Conservation (phyloP, 35 echinoderm and acorn worm species). For the Apostichopus japonicus region DNA sequence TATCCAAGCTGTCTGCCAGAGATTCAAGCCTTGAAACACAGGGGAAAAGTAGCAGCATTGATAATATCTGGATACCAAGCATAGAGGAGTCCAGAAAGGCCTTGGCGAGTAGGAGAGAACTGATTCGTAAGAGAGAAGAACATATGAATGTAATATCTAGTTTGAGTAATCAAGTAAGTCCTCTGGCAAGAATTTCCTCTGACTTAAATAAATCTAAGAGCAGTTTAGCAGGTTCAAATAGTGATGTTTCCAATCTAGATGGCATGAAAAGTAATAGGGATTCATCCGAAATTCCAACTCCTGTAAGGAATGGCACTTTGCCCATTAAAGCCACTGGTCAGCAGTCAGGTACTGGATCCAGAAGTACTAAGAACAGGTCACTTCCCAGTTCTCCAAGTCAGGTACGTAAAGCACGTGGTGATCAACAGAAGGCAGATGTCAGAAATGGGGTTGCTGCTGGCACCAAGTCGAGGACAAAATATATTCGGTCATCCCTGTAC, state of each 20-base stretch:
- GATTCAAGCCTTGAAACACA: constrained; percentile 25
- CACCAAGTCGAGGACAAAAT: constrained; percentile 13
- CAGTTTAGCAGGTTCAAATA: not conserved
- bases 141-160: not conserved
- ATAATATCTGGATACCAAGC: constrained; percentile 55
- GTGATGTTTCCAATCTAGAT: not conserved
- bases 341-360: not conserved
- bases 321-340: not conserved
- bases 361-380: not conserved
- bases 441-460: too few species aligned
- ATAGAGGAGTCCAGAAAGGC: constrained; percentile 66
- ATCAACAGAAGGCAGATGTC: not conserved
- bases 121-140: constrained; percentile 61
- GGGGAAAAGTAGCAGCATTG: constrained; percentile 24
- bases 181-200: not conserved
- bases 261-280: not conserved
- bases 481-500: not conserved
- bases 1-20: constrained; percentile 28
- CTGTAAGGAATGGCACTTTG: not conserved
- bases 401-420: not conserved
- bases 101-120: constrained; percentile 54
- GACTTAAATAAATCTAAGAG: constrained; percentile 12
- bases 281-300: constrained; percentile 18
- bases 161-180: not conserved
- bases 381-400: not conserved